phyloP scores from a whole-genome alignment of 1,140 invertebrate species.

The Polypedilum pembai region DNA sequence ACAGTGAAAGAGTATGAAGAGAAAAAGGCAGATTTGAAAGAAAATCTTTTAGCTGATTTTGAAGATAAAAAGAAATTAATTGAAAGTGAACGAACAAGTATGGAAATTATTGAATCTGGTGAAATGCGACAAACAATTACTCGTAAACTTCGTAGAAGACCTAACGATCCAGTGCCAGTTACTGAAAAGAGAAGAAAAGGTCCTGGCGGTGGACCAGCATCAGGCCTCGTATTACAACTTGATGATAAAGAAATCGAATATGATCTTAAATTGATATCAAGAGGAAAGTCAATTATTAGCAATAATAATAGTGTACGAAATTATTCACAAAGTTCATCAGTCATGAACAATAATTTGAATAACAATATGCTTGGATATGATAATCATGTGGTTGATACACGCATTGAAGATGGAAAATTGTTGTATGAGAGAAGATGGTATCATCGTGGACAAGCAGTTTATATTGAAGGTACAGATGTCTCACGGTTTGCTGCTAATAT shows the following conservation, averaged over 20 bases:
- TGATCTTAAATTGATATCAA: conserved; percentile 76
- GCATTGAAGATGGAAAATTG: conserved; percentile 90
- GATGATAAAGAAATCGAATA: conserved; percentile 85
- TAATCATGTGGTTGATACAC: conserved; percentile 58
- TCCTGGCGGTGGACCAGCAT: conserved; percentile 51
- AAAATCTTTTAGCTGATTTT: conserved; percentile 82
- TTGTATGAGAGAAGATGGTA: conserved; percentile 92
- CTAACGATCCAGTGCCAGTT: conserved; percentile 86
- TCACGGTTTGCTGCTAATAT: conserved; percentile 78
- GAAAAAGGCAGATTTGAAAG: conserved; percentile 81
- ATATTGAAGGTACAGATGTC: conserved; percentile 79
- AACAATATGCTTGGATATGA: conserved; percentile 34
- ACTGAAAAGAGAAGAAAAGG: conserved; percentile 73
- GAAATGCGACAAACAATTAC: conserved; percentile 73
- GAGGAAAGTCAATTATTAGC: conserved; percentile 51
- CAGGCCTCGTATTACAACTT: conserved; percentile 74
- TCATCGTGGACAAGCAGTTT: conserved; percentile 85
- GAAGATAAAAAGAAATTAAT: conserved; percentile 87
- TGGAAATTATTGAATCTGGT: conserved; percentile 83
- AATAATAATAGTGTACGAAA: conserved; percentile 41
- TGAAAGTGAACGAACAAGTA: conserved; percentile 74
- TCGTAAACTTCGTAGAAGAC: conserved; percentile 78
- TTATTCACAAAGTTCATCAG: background rate
- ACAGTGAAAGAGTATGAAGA: conserved; percentile 90
- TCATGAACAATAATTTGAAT: background rate